Evolutionary conservation across 2,113 vertebrate species (phyloP).

Genomic region (Channa argus): DNA sequence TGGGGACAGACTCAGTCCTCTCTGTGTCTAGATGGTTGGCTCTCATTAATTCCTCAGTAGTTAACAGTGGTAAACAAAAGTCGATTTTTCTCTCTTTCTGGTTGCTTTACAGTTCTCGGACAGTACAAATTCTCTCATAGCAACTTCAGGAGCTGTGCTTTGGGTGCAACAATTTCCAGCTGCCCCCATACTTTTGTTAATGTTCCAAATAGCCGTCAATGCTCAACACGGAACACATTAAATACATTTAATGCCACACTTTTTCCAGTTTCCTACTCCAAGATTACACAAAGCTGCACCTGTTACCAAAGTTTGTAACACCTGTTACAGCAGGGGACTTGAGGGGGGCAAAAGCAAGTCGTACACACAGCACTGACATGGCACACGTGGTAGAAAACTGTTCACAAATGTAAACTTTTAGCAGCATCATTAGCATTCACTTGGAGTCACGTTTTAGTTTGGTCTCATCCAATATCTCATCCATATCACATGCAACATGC

Average conservation of each 20-base stretch:
- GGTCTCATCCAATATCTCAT: too few relatives aligned
- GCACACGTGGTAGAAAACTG: background rate
- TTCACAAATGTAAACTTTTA: too few relatives aligned
- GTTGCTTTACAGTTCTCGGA: too few relatives aligned
- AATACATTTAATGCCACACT: background rate
- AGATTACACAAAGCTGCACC: too few relatives aligned
- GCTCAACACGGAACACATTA: too few relatives aligned
- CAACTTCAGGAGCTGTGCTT: too few relatives aligned
- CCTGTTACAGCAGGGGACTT: background rate
- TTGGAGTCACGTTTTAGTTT: too few relatives aligned
- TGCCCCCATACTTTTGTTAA: background rate
- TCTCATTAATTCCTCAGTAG: background rate
- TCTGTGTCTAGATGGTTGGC: slow-evolving; percentile 13
- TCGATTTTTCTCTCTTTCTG: background rate
- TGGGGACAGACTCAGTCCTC: slow-evolving; percentile 1
- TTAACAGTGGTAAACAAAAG: background rate
- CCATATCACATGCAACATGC: too few relatives aligned
- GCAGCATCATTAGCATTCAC: too few relatives aligned
- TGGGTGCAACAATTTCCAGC: background rate
- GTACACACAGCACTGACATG: background rate
- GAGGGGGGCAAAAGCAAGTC: background rate
- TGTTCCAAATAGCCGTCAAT: background rate
- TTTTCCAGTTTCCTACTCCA: background rate
- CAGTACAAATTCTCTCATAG: too few relatives aligned
- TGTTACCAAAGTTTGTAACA: too few relatives aligned